phyloP scores from a whole-genome alignment of 2,797 vertebrate species.

The Helostoma temminkii region DNA sequence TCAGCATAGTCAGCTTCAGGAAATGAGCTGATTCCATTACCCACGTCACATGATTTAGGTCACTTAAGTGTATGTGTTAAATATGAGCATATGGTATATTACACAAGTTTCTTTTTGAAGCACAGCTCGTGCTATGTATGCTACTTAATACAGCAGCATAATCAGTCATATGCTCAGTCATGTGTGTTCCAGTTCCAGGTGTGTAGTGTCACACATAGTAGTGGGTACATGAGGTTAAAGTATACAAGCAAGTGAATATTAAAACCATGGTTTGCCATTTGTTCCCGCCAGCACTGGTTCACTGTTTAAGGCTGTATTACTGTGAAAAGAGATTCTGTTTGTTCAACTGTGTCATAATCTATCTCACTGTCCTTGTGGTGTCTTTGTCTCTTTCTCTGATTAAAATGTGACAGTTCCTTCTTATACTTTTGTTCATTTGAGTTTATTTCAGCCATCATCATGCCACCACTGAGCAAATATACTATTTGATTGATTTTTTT shows the following conservation, averaged over 20 bases:
- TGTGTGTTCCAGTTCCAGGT: neutral
- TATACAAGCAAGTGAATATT: no score
- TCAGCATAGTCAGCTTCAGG: constrained; percentile 7
- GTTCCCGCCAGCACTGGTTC: constrained; percentile 17
- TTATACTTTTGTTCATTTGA: constrained; percentile 1
- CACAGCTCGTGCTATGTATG: neutral
- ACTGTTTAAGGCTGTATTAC: constrained; percentile 10
- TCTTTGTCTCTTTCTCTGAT: constrained; percentile 3
- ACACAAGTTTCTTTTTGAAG: neutral
- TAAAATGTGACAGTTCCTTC: neutral
- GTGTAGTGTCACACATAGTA: constrained; percentile 2
- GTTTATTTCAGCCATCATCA: neutral
- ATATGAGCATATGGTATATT: constrained; percentile 1
- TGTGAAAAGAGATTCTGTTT: constrained; percentile 16
- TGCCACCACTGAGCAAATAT: no score
- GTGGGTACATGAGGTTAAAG: neutral
- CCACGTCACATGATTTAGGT: constrained; percentile 13
- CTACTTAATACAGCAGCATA: neutral
- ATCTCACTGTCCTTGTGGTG: constrained; percentile 9
- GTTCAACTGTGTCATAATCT: constrained; percentile 9
- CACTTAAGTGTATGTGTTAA: constrained; percentile 1
- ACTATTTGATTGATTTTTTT: no score
- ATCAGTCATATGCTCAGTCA: neutral
- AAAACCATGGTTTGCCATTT: neutral
- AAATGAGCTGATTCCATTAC: constrained; percentile 31